Evolutionary conservation across 1,140 invertebrate genomes (phyloP).

Genomic region (Mizuhopecten yessoensis): DNA sequence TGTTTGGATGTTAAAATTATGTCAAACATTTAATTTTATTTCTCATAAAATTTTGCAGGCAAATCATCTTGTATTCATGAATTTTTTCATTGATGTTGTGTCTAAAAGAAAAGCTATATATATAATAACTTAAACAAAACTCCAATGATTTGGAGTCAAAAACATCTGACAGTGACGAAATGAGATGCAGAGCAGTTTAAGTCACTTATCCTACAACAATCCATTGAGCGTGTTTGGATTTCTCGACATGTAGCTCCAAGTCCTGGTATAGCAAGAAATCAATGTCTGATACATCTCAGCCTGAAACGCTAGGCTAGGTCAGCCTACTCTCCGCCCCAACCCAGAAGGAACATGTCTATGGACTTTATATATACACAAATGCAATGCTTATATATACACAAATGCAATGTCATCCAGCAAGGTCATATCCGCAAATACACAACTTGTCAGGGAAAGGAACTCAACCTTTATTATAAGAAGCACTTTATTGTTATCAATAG

Average conservation of each 20-base stretch:
- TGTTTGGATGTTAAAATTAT: no score
- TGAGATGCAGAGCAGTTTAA: background rate
- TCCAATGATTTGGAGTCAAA: background rate
- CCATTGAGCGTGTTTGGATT: background rate
- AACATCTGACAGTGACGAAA: background rate
- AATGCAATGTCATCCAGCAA: background rate
- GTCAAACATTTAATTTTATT: no score
- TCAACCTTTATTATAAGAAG: no score
- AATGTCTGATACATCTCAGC: background rate
- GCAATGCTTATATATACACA: background rate
- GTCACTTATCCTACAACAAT: background rate
- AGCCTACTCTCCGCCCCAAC: background rate
- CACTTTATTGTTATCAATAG: no score
- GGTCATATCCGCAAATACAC: background rate
- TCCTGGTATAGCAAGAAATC: background rate
- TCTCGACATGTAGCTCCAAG: background rate
- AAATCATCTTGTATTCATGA: no score
- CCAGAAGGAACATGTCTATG: background rate
- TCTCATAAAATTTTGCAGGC: no score
- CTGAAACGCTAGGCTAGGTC: background rate
- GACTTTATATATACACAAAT: background rate
- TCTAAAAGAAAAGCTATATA: no score
- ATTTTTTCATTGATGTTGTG: no score
- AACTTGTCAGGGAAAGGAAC: no score
- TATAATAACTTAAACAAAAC: no score